These are phyloP conservation scores for Hypanus sabinus DNA, from an alignment of 2,113 vertebrate species.

Conservation along the genomic window DNA sequence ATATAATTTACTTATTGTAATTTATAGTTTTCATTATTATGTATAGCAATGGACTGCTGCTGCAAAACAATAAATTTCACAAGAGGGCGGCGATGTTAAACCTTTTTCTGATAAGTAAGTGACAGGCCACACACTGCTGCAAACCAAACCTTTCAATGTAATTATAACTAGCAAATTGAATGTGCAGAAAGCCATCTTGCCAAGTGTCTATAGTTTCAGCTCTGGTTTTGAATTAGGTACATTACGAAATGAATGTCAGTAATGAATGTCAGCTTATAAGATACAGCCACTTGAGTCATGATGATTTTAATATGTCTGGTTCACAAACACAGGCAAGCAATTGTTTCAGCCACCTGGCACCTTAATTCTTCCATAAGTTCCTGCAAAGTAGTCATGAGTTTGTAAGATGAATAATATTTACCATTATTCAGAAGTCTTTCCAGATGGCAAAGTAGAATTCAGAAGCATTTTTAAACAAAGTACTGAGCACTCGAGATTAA, in stretches of 20 bases:
- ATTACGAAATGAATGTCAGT: not conserved
- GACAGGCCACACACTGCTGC: not conserved
- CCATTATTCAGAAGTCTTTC: not conserved
- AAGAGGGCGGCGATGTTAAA: too few species aligned
- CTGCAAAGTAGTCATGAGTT: not conserved
- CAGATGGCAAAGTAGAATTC: not conserved
- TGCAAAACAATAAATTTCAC: too few species aligned
- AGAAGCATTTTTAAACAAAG: not conserved
- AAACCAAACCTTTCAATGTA: not conserved
- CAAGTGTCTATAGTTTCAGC: not conserved
- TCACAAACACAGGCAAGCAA: not conserved
- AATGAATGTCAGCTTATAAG: conserved; percentile 13
- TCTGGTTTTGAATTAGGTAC: not conserved
- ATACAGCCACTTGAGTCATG: not conserved
- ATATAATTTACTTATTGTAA: too few species aligned
- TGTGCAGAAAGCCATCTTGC: not conserved
- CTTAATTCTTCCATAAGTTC: not conserved
- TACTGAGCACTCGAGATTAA: not conserved
- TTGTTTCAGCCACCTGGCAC: not conserved
- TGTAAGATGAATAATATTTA: not conserved
- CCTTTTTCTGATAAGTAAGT: too few species aligned
- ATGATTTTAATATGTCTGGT: not conserved
- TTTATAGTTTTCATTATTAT: too few species aligned
- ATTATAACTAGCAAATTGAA: not conserved
- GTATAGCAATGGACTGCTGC: too few species aligned